A percentile compares a stretch with the other conserved stretches of the same genome.
These are phyloP conservation scores for Bubalus kerabau DNA, from an alignment of 2,113 vertebrate genomes.

Conservation along the genomic window DNA sequence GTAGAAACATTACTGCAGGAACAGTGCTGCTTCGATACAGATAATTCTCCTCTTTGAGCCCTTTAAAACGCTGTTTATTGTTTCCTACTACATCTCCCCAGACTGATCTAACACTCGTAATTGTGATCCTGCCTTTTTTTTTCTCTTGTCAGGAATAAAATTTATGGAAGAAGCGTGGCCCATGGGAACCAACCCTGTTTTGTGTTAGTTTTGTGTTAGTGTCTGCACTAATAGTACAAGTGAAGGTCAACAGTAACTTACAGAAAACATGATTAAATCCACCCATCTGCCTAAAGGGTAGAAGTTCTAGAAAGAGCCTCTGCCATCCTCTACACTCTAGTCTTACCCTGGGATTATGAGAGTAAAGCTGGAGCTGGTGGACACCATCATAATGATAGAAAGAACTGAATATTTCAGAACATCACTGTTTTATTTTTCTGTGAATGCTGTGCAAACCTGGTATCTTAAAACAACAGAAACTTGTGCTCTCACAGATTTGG, in stretches of 20 bases:
- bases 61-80: constrained; percentile 74
- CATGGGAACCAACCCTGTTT: constrained; percentile 55
- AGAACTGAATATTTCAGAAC: neutral
- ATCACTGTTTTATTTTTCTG: neutral
- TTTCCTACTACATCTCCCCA: constrained; percentile 66
- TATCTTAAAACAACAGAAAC: neutral
- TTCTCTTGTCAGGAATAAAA: constrained; percentile 70
- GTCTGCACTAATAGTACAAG: constrained; percentile 11
- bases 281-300: neutral
- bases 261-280: constrained; percentile 45
- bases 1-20: constrained; percentile 42
- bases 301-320: neutral
- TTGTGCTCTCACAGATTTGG: neutral
- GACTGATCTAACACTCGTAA: constrained; percentile 7
- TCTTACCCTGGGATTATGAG: neutral
- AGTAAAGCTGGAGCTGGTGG: neutral
- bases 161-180: constrained; percentile 64
- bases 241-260: constrained; percentile 40
- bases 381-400: neutral
- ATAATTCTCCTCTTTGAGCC: constrained; percentile 70
- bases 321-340: neutral
- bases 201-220: constrained; percentile 48
- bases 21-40: constrained; percentile 19
- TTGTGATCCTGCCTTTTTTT: constrained; percentile 67
- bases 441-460: neutral